These are phyloP conservation scores for Oscheius myriophilus DNA, from an alignment of 2,888 invertebrate species.

Conservation along the genomic window DNA sequence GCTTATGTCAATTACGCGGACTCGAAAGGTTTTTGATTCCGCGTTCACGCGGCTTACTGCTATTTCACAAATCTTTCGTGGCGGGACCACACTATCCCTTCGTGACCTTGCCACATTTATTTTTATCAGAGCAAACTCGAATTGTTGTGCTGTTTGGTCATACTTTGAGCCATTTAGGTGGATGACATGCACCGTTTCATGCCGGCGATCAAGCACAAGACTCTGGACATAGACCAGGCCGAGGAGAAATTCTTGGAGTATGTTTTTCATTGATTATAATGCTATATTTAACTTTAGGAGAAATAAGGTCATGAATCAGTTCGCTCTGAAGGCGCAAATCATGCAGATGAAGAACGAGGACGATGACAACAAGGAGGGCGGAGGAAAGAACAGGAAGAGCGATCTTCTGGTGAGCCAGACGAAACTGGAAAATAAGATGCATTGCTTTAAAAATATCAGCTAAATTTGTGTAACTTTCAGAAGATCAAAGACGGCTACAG, in stretches of 20 bases:
- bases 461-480: slow-evolving; percentile 41
- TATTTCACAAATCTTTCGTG: too few relatives aligned
- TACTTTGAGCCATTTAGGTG: slow-evolving; percentile 73
- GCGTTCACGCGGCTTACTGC: too few relatives aligned
- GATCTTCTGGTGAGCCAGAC: slow-evolving; percentile 7
- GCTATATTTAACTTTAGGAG: slow-evolving; percentile 76
- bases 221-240: slow-evolving; percentile 95
- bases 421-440: too few relatives aligned
- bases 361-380: slow-evolving; percentile 73
- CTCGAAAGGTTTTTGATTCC: too few relatives aligned
- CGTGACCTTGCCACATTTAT: too few relatives aligned
- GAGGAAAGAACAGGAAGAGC: slow-evolving; percentile 26
- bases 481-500: slow-evolving; percentile 66
- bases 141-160: too few relatives aligned
- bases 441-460: too few relatives aligned
- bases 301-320: slow-evolving; percentile 94
- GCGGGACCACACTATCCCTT: too few relatives aligned
- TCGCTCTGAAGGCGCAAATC: slow-evolving; percentile 76
- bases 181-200: slow-evolving; percentile 96
- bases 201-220: slow-evolving; percentile 88
- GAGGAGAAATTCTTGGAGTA: slow-evolving; percentile 91
- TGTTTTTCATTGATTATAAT: slow-evolving; percentile 24
- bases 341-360: slow-evolving; percentile 73
- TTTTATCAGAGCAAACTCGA: too few relatives aligned
- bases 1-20: too few relatives aligned